A percentile compares a stretch with the other conserved stretches of the same genome.
phyloP scores from a whole-genome alignment of 2,797 vertebrate species.

The Enteromius treurensis region DNA sequence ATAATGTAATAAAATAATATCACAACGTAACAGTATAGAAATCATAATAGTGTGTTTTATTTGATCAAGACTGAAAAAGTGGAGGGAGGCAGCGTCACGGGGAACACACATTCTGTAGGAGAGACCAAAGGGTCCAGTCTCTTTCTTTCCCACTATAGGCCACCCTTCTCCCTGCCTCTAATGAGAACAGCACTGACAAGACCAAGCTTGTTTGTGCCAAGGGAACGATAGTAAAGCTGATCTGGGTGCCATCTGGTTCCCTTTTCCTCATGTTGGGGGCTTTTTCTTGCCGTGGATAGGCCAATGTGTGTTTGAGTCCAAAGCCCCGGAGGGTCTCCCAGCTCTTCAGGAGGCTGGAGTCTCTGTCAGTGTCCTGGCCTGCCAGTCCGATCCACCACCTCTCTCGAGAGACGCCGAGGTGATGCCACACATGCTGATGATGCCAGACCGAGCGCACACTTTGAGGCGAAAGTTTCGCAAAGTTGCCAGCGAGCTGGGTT shows the following conservation, averaged over 20 bases:
- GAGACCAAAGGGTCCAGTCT: constrained; percentile 54
- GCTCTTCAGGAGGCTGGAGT: constrained; percentile 59
- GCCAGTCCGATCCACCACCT: constrained; percentile 55
- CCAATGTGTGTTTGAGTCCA: constrained; percentile 63
- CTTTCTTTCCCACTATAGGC: constrained; percentile 56
- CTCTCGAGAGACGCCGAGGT: constrained; percentile 59
- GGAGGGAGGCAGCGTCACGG: not conserved
- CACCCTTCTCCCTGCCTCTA: constrained; percentile 58
- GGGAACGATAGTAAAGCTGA: constrained; percentile 67
- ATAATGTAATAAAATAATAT: not conserved
- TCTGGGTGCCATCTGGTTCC: constrained; percentile 69
- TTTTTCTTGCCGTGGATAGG: constrained; percentile 60
- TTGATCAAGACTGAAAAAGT: not conserved
- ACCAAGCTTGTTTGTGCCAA: constrained; percentile 72
- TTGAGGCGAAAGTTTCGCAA: not conserved
- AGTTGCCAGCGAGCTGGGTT: constrained; percentile 5
- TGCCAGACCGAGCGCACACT: constrained; percentile 57
- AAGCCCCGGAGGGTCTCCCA: constrained; percentile 61
- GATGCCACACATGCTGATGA: constrained; percentile 61
- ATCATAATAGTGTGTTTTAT: not conserved
- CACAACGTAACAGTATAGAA: not conserved
- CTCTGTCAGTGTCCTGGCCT: constrained; percentile 55
- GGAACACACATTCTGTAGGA: constrained; percentile 42
- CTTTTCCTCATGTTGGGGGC: constrained; percentile 63
- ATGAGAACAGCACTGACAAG: constrained; percentile 68